These are phyloP conservation scores for Catostylus mosaicus DNA, from an alignment of 30 jellyfish, hydroid and myxozoan species.

Conservation along the genomic window DNA sequence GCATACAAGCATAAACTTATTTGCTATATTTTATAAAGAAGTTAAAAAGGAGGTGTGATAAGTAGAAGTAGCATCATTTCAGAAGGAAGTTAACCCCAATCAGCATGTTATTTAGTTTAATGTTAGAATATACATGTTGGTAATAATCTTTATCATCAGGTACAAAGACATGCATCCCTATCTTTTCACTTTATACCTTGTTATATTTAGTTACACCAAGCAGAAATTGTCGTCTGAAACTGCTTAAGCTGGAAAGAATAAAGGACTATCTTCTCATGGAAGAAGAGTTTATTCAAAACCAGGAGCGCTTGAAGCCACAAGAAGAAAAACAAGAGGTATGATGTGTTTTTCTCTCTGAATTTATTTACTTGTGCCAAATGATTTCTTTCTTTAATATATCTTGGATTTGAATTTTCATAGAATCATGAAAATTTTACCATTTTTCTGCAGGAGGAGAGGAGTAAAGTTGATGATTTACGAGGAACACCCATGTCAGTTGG, in stretches of 20 bases:
- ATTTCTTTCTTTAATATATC: not conserved
- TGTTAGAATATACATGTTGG: too few species aligned
- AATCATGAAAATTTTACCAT: not conserved
- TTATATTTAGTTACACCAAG: constrained; percentile 85
- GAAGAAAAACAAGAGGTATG: constrained; percentile 96
- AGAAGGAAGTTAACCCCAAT: too few species aligned
- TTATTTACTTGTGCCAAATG: not conserved
- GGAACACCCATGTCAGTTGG: constrained; percentile 99
- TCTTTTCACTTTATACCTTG: not conserved
- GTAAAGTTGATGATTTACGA: constrained; percentile 95
- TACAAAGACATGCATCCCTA: too few species aligned
- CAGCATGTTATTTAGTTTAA: too few species aligned
- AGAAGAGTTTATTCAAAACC: constrained; percentile 95
- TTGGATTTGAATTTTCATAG: not conserved
- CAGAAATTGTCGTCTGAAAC: constrained; percentile 92
- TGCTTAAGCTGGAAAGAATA: constrained; percentile 85
- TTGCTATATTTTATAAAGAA: too few species aligned
- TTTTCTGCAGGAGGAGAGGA: constrained; percentile 89
- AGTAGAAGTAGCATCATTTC: too few species aligned
- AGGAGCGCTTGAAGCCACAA: constrained; percentile 94
- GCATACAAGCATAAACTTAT: too few species aligned
- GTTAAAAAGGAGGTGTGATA: too few species aligned
- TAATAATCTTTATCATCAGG: too few species aligned
- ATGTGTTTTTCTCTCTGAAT: not conserved
- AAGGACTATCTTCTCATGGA: constrained; percentile 93